Evolutionary conservation across 2,113 vertebrate genomes (phyloP).

Genomic region (Anas platyrhynchos): DNA sequence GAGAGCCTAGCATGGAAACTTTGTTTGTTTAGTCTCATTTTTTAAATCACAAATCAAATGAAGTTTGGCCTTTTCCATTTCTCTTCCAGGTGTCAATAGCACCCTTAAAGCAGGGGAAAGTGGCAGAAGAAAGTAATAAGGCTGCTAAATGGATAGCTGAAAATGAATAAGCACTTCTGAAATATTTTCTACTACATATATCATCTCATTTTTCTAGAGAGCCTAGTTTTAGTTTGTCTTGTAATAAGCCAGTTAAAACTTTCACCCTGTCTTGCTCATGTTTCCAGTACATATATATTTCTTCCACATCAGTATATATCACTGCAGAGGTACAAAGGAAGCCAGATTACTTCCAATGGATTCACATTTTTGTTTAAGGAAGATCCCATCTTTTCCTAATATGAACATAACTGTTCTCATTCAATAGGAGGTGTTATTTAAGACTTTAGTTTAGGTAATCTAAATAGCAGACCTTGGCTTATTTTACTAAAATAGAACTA

Average conservation of each 20-base stretch:
- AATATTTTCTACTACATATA: background rate
- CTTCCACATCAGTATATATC: background rate
- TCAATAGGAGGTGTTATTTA: too few relatives aligned
- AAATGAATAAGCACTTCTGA: background rate
- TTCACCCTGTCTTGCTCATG: background rate
- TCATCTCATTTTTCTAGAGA: background rate
- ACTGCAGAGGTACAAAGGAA: background rate
- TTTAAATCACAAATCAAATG: background rate
- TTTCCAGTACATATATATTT: background rate
- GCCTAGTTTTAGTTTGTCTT: background rate
- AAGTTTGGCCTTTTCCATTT: background rate
- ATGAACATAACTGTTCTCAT: background rate
- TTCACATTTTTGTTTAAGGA: background rate
- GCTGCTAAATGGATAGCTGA: background rate
- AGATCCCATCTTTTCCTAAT: background rate
- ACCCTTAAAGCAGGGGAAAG: background rate
- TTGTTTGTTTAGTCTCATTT: background rate
- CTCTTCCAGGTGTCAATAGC: background rate
- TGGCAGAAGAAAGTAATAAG: background rate
- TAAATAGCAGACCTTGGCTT: background rate
- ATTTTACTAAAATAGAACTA: too few relatives aligned
- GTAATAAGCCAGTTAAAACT: background rate
- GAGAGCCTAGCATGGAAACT: background rate
- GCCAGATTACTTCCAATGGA: background rate
- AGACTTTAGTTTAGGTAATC: background rate